Evolutionary conservation across 2,797 vertebrate species (phyloP), one percentile per base, ranked within the genome.

Genomic region (Siniperca undulata): DNA sequence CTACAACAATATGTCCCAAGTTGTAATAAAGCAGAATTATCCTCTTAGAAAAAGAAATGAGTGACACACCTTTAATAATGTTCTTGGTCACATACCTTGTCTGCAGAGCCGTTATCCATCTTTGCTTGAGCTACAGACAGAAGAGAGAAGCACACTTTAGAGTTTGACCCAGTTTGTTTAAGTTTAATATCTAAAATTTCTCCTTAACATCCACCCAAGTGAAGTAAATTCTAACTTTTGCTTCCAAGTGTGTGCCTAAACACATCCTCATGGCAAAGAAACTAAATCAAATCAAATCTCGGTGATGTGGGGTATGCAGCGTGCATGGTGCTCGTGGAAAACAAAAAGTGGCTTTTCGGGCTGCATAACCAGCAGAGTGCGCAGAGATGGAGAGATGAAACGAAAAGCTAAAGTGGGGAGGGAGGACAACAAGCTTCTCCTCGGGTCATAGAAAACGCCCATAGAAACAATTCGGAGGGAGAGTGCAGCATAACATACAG

Each of bases 91-190:
- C 93, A 0, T 88, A 96, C 96, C 94, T 95, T 95, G 52, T 96
- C 95, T 34, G 84, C 84, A 70, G 92, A 86, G 53, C 94, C 93
- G 14, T 89, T 95, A 52, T 95, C 95, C 74, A 93, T 90, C 91
- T 94, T 95, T 27, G 90, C 91, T 91, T 92, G 94, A 93, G 94
- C 96, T 96, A 55, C 53, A 70, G 72, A 73, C 79, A 78, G 5
- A 62, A 90, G 38, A 80, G 11, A 73, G 44, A 80, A 77, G 10
- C 67, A 80, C 48, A 62, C 0, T 44, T 87, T 52, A 83, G 19
- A 44, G 70, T 16, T 12, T 50, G 14, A 40, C 12, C 38, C 22
- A 9, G 12, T 40, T 56, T 20, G 70, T 30, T 4, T 2, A 70
- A 59, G 13, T 61, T 36, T 27, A 20, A 67, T 1, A 42, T 50